These are phyloP conservation scores for Peribatodes rhomboidaria DNA, from an alignment of 2,888 invertebrate genomes.

Conservation along the genomic window DNA sequence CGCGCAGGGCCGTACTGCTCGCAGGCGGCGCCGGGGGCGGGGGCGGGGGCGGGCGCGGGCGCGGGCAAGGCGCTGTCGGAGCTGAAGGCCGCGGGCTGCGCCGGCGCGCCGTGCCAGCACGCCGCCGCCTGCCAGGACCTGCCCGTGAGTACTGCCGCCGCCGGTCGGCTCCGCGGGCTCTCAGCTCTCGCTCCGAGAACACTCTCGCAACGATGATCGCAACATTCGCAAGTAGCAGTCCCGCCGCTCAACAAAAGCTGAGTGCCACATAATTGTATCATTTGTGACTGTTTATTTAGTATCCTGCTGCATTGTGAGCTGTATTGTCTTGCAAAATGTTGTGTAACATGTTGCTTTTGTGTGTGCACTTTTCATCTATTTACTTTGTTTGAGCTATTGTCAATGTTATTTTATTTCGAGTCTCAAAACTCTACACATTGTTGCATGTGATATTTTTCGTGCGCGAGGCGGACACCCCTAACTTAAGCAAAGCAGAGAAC, in stretches of 20 bases:
- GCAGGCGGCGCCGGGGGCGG: conserved; percentile 58
- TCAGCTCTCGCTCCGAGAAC: no score
- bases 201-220: no score
- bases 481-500: no score
- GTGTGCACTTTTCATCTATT: not conserved
- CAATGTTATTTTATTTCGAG: not conserved
- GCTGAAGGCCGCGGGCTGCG: conserved; percentile 79
- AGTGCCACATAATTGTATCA: no score
- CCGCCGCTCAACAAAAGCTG: not conserved
- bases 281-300: no score
- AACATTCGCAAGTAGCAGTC: no score
- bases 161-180: no score
- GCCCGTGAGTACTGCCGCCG: conserved; percentile 81
- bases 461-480: no score
- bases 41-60: conserved; percentile 66
- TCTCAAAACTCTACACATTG: not conserved
- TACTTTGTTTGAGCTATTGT: not conserved
- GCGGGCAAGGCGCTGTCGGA: conserved; percentile 77
- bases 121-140: conserved; percentile 87
- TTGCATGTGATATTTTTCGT: not conserved
- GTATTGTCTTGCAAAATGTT: no score
- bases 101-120: conserved; percentile 87
- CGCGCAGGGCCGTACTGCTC: conserved; percentile 82
- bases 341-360: not conserved
- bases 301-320: no score